Evolutionary conservation across 2,888 invertebrate genomes (phyloP), one percentile per base, ranked within the genome.

Genomic region (Furcula furcula): DNA sequence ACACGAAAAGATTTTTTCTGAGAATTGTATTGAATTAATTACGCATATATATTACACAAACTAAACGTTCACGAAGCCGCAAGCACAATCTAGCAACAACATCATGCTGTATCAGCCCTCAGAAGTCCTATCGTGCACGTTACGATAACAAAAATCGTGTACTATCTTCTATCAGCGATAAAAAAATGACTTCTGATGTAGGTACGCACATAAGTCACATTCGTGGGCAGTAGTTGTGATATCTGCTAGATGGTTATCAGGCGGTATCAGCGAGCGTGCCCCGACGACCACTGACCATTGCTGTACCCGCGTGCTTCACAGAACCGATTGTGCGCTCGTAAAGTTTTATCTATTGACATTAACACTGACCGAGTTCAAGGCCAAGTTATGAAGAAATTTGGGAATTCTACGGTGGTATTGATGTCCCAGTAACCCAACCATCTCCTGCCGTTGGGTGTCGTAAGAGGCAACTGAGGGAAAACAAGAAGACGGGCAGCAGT

Each of bases 191-290:
- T 26, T 63, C 54, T 44, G 49, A 60, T 60, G 62, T 52, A 50
- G 51, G 42, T 39, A 51, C 59, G 65, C 66, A 68, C 58, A 64
- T 45, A 45, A 35, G 52, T 46, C 55, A 31, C 48, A 58, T 54
- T 57, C 54, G 48, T 56, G 63, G 65, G 59, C 57, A 61, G 55
- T 55, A 26, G 52, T 41, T 63, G 65, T 62, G 62, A 53, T 81
- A 82, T 84, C 82, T 70, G 39, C 43, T 50, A 65, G 77, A 81
- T 80, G 51, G 44, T 65, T 76, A 83, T 86, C 82, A 68, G 46
- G 31, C 31, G 55, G 63, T 76, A 81, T 79, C 80, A 65, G 48
- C 38, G 65, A 65, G 70, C 83, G 83, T 84, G 85, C 67, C 63
- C 52, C 41, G 49, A 55, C 56, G 60, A 48, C 50, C 65, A 52